A percentile compares a stretch with the other conserved stretches of the same genome.
phyloP scores from a whole-genome alignment of 1,140 invertebrate species.

The Onthophagus taurus region DNA sequence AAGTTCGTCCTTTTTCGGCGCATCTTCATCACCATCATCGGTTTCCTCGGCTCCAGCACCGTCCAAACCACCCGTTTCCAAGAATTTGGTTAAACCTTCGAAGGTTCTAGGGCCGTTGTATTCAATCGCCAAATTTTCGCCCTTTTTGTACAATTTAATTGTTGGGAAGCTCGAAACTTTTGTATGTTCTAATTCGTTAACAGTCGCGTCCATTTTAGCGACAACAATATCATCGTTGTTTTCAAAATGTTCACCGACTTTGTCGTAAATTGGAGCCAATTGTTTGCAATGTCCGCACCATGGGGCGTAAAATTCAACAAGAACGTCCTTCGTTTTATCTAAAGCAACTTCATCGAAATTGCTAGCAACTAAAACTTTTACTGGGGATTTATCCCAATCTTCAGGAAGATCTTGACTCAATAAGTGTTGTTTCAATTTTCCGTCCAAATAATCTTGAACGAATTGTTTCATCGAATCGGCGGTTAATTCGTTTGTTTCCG shows the following conservation, averaged over 20 bases:
- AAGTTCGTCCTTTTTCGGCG: constrained; percentile 57
- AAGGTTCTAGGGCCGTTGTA: constrained; percentile 93
- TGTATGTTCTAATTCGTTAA: constrained; percentile 91
- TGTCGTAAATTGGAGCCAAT: constrained; percentile 90
- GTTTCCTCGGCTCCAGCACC: constrained; percentile 46
- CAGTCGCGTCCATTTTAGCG: constrained; percentile 97
- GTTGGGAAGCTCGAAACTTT: constrained; percentile 96
- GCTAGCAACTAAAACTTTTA: constrained; percentile 86
- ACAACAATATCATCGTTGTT: constrained; percentile 79
- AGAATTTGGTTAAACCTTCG: constrained; percentile 85
- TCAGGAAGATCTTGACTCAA: constrained; percentile 89
- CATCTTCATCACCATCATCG: constrained; percentile 50
- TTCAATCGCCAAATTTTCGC: constrained; percentile 85
- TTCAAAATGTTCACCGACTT: constrained; percentile 73
- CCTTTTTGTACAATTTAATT: constrained; percentile 90
- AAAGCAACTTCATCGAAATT: constrained; percentile 95
- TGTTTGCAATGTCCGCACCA: constrained; percentile 98
- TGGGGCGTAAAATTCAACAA: constrained; percentile 98
- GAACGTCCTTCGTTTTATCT: constrained; percentile 82
- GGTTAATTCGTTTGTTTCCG: constrained; percentile 65
- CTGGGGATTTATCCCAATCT: constrained; percentile 94
- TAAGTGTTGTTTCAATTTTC: constrained; percentile 90
- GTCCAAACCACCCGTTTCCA: constrained; percentile 68
- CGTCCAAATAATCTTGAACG: constrained; percentile 79
- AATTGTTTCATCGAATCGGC: constrained; percentile 74